Percentiles rank a stretch among this genome's conserved stretches.
Conservation (phyloP, 2,797 vertebrate genomes). For the Cyclura pinguis region DNA sequence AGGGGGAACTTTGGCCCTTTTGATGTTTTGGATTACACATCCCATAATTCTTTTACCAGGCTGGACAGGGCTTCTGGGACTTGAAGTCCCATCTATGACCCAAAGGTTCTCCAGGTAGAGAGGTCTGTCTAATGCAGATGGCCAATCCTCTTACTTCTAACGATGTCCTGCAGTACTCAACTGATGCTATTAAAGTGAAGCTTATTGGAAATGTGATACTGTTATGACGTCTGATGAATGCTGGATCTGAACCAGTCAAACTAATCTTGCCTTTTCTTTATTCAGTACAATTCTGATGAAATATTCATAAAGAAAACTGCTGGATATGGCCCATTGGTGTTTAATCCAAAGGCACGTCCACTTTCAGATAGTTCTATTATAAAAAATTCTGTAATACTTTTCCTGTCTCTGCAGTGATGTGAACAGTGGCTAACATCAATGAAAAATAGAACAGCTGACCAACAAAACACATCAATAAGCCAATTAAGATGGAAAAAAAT, state of each 20-base stretch:
- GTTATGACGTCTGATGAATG: background rate
- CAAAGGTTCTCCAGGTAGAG: background rate
- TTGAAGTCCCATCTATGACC: background rate
- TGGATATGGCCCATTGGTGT: background rate
- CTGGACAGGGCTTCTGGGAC: background rate
- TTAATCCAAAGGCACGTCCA: background rate
- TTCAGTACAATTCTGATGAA: background rate
- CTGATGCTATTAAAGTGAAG: background rate
- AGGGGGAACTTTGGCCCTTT: too few relatives aligned
- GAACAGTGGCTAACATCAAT: background rate
- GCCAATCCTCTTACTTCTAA: background rate
- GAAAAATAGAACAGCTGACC: background rate
- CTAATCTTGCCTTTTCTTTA: background rate
- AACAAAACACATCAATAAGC: background rate
- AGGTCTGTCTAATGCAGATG: background rate
- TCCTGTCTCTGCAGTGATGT: background rate
- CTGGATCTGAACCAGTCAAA: background rate
- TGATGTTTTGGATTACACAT: background rate
- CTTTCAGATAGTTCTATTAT: conserved; percentile 6
- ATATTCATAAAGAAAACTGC: background rate
- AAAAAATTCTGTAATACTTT: background rate
- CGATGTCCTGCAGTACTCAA: background rate
- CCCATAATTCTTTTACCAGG: background rate
- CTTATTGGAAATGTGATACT: background rate
- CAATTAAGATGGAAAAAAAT: background rate